Conservation (phyloP, 2,113 vertebrate genomes). For the Chionomys nivalis region DNA sequence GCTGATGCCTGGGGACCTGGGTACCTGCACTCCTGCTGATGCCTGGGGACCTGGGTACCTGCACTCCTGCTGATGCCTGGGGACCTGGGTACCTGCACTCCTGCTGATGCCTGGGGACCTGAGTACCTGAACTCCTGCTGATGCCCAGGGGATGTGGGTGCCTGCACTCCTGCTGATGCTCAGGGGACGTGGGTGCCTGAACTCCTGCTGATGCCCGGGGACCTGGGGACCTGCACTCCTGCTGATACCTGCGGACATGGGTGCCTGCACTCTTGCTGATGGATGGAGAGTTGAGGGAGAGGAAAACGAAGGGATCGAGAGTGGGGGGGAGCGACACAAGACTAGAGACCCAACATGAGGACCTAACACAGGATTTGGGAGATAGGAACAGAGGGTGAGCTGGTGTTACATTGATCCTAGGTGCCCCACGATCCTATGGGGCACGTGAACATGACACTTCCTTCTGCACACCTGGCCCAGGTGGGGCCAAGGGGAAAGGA, state of each 20-base stretch:
- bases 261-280: not conserved
- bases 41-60: fast-evolving
- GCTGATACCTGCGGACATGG: not conserved
- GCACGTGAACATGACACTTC: not conserved
- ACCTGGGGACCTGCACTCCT: not conserved
- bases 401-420: not conserved
- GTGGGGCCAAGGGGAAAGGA: not conserved
- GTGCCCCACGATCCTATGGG: not conserved
- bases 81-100: not conserved
- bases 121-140: too few species aligned
- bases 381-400: not conserved
- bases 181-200: too few species aligned
- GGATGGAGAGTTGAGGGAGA: not conserved
- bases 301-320: not conserved
- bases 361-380: not conserved
- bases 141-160: fast-evolving
- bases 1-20: too few species aligned
- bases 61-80: too few species aligned
- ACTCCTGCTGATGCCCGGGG: too few species aligned
- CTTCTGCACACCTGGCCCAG: slow-evolving; percentile 45
- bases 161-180: too few species aligned
- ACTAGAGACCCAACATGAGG: not conserved
- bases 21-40: too few species aligned
- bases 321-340: not conserved
- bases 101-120: not conserved